phyloP scores from a whole-genome alignment of 2,113 vertebrate genomes.

The Actenoides hombroni region DNA sequence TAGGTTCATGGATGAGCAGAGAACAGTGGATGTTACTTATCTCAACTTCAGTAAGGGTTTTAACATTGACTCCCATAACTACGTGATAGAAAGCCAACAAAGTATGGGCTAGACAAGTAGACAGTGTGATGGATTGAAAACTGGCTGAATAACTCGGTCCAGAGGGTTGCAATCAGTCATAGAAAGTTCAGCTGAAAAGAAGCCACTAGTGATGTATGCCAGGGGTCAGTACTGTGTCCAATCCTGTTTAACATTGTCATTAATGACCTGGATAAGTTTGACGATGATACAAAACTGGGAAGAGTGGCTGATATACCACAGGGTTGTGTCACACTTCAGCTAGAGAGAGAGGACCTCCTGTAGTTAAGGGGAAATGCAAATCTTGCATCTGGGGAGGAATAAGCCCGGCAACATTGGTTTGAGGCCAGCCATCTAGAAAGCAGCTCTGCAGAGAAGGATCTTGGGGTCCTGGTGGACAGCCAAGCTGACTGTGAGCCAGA shows the following conservation, averaged over 20 bases:
- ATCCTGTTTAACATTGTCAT: background rate
- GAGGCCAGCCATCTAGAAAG: background rate
- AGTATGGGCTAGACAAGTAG: background rate
- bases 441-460: background rate
- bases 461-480: background rate
- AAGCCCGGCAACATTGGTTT: background rate
- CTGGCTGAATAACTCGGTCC: background rate
- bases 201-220: background rate
- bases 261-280: background rate
- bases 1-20: background rate
- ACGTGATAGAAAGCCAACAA: background rate
- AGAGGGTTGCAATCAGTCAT: background rate
- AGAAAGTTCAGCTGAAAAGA: background rate
- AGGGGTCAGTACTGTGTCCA: background rate
- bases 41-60: background rate
- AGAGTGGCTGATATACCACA: background rate
- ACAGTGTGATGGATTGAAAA: background rate
- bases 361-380: background rate
- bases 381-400: background rate
- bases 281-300: background rate
- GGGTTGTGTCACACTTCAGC: accelerated
- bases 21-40: background rate
- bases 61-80: background rate
- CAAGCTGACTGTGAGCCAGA: background rate
- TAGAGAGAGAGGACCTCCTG: background rate